Evolutionary conservation across 2,797 vertebrate genomes (phyloP).

Genomic region (Liparis tanakae): DNA sequence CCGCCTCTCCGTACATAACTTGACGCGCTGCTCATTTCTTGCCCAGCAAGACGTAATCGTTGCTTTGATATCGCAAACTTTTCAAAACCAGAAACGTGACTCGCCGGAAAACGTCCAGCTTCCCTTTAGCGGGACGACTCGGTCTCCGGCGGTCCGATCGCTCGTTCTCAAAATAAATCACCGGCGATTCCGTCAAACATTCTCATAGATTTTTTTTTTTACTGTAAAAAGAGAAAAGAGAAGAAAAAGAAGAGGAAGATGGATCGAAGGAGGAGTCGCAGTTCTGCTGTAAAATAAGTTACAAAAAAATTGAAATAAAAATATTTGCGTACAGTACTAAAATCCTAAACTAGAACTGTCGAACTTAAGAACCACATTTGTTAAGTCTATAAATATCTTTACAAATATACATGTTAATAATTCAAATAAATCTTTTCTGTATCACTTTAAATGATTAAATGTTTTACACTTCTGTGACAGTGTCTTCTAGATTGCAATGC

Average conservation of each 20-base stretch:
- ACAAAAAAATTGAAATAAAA: slow-evolving; percentile 85
- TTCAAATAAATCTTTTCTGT: slow-evolving; percentile 90
- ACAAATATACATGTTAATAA: slow-evolving; percentile 97
- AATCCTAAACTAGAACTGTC: slow-evolving; percentile 84
- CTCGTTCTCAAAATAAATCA: slow-evolving; percentile 56
- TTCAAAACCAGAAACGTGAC: slow-evolving; percentile 73
- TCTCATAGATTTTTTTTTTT: slow-evolving; percentile 58
- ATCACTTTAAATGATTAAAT: slow-evolving; percentile 86
- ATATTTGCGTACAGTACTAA: slow-evolving; percentile 89
- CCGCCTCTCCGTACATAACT: slow-evolving; percentile 47
- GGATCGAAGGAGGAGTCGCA: slow-evolving; percentile 78
- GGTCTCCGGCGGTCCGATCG: slow-evolving; percentile 44
- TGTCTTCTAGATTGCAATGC: slow-evolving; percentile 88
- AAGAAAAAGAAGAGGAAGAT: slow-evolving; percentile 67
- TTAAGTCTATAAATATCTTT: slow-evolving; percentile 98
- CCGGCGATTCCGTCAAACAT: slow-evolving; percentile 81
- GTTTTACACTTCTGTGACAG: slow-evolving; percentile 85
- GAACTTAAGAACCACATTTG: slow-evolving; percentile 84
- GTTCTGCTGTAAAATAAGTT: slow-evolving; percentile 94
- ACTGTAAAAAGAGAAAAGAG: slow-evolving; percentile 80
- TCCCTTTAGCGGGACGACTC: slow-evolving; percentile 24
- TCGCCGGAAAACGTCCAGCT: slow-evolving; percentile 42
- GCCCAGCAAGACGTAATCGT: slow-evolving; percentile 82
- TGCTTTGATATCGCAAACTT: slow-evolving; percentile 81
- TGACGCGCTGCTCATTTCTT: slow-evolving; percentile 62